phyloP scores from a whole-genome alignment of 1,140 invertebrate species.

The Penaeus chinensis region DNA sequence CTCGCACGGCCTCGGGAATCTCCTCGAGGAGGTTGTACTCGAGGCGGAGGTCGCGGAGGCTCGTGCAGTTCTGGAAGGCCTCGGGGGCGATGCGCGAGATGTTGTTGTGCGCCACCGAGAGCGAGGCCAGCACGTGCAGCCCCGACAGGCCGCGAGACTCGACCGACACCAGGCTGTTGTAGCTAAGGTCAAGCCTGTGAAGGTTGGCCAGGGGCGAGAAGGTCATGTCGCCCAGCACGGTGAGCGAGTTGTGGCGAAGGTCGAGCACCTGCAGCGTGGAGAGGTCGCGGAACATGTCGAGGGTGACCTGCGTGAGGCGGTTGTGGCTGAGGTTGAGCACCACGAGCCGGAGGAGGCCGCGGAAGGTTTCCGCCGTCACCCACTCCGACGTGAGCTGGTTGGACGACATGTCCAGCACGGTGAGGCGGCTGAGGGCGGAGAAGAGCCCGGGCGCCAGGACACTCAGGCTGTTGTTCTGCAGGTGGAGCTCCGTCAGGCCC shows the following conservation, averaged over 20 bases:
- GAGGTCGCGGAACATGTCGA: slow-evolving; percentile 87
- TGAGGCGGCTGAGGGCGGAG: slow-evolving; percentile 78
- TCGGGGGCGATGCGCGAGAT: slow-evolving; percentile 84
- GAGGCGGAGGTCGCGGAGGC: slow-evolving; percentile 86
- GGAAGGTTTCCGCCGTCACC: slow-evolving; percentile 83
- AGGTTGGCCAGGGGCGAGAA: slow-evolving; percentile 88
- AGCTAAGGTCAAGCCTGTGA: slow-evolving; percentile 85
- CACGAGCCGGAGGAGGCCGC: slow-evolving; percentile 83
- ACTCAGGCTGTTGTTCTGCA: slow-evolving; percentile 82
- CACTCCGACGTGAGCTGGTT: slow-evolving; percentile 84
- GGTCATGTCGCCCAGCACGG: slow-evolving; percentile 71
- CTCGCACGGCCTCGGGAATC: slow-evolving; percentile 64
- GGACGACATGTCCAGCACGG: slow-evolving; percentile 85
- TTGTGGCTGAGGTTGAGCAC: slow-evolving; percentile 89
- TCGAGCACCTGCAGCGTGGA: slow-evolving; percentile 89
- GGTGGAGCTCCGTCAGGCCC: slow-evolving; percentile 77
- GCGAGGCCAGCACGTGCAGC: slow-evolving; percentile 83
- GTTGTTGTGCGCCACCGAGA: slow-evolving; percentile 86
- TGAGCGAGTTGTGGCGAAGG: slow-evolving; percentile 82
- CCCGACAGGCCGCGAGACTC: slow-evolving; percentile 86
- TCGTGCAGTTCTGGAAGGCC: slow-evolving; percentile 88
- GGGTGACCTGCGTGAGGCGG: slow-evolving; percentile 83
- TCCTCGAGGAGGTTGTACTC: slow-evolving; percentile 78
- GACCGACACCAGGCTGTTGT: slow-evolving; percentile 84
- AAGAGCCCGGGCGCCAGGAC: slow-evolving; percentile 79